Evolutionary conservation across 2,113 vertebrate genomes (phyloP), one percentile per base, ranked within the genome.

Genomic region (Uria aalge): DNA sequence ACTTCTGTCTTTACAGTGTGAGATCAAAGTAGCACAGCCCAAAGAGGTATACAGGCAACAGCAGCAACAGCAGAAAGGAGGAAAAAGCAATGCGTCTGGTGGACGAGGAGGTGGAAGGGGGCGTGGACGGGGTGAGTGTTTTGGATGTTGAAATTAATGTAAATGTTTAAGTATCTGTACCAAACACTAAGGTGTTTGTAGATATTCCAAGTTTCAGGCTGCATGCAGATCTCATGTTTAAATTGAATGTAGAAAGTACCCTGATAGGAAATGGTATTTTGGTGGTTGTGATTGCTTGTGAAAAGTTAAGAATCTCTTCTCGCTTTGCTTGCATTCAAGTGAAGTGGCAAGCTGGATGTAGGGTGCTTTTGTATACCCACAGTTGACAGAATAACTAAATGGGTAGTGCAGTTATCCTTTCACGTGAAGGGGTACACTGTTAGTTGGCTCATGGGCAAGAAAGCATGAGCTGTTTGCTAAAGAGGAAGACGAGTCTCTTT

Each of bases 21-120:
- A 99, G 97, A 98, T 99, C 81, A 99, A 99, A 98, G 99, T 99
- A 94, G 99, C 99, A 80, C 99, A 99, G 85, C 99, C 99, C 74
- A 99, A 99, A 97, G 99, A 99, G 84, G 98, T 99, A 5, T 99
- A 99, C 97, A 98, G 98, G 86, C 99, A 99, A 55, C 98, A 99
- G 71, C 99, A 99, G 64, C 99, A 99, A 63, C 98, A 98, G 63
- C 98, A 98, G 38, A 98, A 98, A 95, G 98, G 98, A 92, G 98
- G 98, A 48, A 98, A 98, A 95, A 98, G 98, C 52, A 98, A 98
- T 69, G 43, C 98, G 2, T 87, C 98, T 95, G 97, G 98, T 55
- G 98, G 98, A 41, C 94, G 98, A 94, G 98, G 98, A 88, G 98
- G 98, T 6, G 97, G 98, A 85, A 97, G 99, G 91, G 98, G 99